Evolutionary conservation across 2,888 invertebrate genomes (phyloP), one percentile per base, ranked within the genome.

Genomic region (Crioceris asparagi): DNA sequence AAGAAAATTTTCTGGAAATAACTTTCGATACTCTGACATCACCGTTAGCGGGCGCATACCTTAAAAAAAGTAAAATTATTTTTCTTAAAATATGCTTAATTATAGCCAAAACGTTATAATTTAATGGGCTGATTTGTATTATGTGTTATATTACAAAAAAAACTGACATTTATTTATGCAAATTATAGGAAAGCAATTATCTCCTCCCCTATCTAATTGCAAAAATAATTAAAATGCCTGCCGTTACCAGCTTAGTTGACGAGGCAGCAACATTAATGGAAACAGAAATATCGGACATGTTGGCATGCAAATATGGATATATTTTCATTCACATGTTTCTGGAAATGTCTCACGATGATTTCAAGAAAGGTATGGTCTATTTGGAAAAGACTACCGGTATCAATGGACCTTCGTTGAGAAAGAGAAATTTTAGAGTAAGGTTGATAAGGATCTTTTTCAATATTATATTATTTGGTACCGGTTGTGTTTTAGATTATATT

Each of bases 281-380:
- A 48, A 68, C 71, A 41, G 71, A 74, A 3, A 65, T 75, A 14
- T 65, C 73, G 0, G 73, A 76, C 25, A 70, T 83, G 47, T 63
- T 84, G 10, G 67, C 70, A 2, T 73, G 71, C 37, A 74, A 79
- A 38, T 81, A 81, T 53, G 72, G 81, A 33, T 74, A 78, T 32
- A 76, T 83, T 33, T 85, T 82, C 47, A 72, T 82, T 1, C 72
- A 83, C 45, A 66, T 80, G 2, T 77, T 78, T 54, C 64, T 85
- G 36, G 74, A 75, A 23, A 36, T 43, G 17, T 56, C 67, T 1
- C 66, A 31, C 2, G 70, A 71, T 15, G 64, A 74, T 8, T 70
- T 72, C 7, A 70, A 72, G 29, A 69, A 72, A 45, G 80, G 79
- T 53, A 72, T 78, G 45, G 64, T 67, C 33, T 68, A 78, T 36